phyloP scores from a whole-genome alignment of 2,797 vertebrate species.

The Sebastes variabilis region DNA sequence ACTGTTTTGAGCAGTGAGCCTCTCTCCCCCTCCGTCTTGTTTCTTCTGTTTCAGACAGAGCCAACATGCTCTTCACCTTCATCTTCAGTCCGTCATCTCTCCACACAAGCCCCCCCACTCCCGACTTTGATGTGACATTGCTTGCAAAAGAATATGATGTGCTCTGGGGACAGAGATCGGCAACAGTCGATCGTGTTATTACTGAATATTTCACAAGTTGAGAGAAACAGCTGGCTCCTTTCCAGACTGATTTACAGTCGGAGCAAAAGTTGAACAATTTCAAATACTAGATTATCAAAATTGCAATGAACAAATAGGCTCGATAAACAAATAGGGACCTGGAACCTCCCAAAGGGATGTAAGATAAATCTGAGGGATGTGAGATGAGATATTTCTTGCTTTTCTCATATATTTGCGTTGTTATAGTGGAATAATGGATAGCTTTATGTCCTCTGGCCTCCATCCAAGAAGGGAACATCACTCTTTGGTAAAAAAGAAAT shows the following conservation, averaged over 20 bases:
- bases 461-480: not conserved
- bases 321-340: not conserved
- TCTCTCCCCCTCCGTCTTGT: not conserved
- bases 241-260: not conserved
- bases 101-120: not conserved
- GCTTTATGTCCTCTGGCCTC: not conserved
- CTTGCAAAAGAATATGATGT: slow-evolving; percentile 1
- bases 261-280: not conserved
- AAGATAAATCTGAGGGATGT: not conserved
- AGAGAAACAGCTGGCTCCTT: not conserved
- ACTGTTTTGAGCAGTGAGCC: slow-evolving; percentile 15
- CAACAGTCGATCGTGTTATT: not conserved
- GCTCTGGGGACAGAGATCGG: slow-evolving; percentile 5
- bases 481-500: not conserved
- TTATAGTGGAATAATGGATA: not conserved
- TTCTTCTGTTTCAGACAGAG: slow-evolving; percentile 18
- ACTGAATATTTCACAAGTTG: not conserved
- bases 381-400: not conserved
- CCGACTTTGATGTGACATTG: slow-evolving; percentile 48
- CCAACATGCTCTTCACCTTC: slow-evolving; percentile 42
- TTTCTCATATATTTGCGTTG: not conserved
- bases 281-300: not conserved
- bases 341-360: not conserved
- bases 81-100: not conserved
- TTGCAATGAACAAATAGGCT: not conserved